These are phyloP conservation scores for Brachirus orientalis DNA, from an alignment of 2,113 vertebrate species.

Conservation along the genomic window DNA sequence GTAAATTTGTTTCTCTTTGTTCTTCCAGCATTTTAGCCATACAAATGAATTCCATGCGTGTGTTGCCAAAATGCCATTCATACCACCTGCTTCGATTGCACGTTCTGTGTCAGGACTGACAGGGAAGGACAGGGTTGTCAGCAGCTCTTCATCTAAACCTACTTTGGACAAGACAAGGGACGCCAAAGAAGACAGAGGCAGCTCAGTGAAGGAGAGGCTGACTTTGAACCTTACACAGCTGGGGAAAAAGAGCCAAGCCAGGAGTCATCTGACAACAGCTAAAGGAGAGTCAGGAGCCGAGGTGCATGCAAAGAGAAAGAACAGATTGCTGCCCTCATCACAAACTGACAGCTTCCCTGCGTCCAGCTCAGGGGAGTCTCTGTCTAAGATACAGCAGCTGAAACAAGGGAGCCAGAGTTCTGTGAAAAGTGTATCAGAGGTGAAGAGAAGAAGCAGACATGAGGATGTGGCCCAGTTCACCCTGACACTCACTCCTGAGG, in stretches of 20 bases:
- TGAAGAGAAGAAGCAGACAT: conserved; percentile 20
- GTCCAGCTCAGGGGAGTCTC: conserved; percentile 50
- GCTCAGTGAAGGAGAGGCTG: conserved; percentile 64
- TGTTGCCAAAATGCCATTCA: conserved; percentile 79
- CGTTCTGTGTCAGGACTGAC: conserved; percentile 50
- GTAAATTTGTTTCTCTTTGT: conserved; percentile 19
- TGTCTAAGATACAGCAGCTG: conserved; percentile 32
- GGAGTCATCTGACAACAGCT: conserved; percentile 50
- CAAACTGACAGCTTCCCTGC: conserved; percentile 22
- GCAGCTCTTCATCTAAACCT: conserved; percentile 4
- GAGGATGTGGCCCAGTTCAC: conserved; percentile 71
- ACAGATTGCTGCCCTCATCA: conserved; percentile 24
- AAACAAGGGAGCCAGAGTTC: conserved; percentile 10
- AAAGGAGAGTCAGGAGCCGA: conserved; percentile 25
- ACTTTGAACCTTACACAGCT: conserved; percentile 74
- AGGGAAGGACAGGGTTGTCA: conserved; percentile 35
- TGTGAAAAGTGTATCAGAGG: conserved; percentile 15
- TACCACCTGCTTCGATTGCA: conserved; percentile 62
- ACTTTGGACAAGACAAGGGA: conserved; percentile 16
- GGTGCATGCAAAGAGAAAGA: conserved; percentile 52
- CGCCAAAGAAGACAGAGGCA: conserved; percentile 39
- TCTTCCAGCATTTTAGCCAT: conserved; percentile 32
- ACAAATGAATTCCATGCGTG: conserved; percentile 68
- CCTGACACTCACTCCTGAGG: conserved; percentile 85
- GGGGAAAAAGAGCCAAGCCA: conserved; percentile 67